Conservation (phyloP, 2,888 invertebrate genomes). For the Anarsia innoxiella region DNA sequence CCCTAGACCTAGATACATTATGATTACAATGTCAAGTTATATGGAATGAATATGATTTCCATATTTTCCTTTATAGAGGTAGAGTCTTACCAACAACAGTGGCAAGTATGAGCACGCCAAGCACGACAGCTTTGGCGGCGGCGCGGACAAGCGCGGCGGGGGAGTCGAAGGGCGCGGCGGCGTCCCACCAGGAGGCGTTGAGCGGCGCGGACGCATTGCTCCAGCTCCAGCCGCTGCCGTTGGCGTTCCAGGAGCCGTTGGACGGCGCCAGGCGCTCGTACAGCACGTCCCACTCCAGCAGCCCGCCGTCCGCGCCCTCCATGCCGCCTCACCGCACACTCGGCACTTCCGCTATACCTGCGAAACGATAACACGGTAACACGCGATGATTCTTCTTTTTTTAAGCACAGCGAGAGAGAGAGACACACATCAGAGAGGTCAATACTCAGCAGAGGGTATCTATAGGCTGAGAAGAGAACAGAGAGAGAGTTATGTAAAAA, state of each 20-base stretch:
- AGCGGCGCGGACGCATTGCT: slow-evolving; percentile 52
- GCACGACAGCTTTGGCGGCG: slow-evolving; percentile 74
- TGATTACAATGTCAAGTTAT: no score
- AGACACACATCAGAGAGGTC: no score
- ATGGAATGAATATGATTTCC: no score
- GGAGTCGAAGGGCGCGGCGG: slow-evolving; percentile 64
- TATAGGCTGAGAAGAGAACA: no score
- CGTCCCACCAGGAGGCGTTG: slow-evolving; percentile 57
- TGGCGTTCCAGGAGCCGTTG: slow-evolving; percentile 54
- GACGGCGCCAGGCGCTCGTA: slow-evolving; percentile 45
- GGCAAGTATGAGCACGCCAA: slow-evolving; percentile 77
- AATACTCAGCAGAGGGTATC: no score
- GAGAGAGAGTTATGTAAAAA: no score
- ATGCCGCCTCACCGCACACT: slow-evolving; percentile 62
- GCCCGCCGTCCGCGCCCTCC: slow-evolving; percentile 67
- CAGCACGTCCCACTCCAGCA: slow-evolving; percentile 62
- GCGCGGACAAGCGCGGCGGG: slow-evolving; percentile 75
- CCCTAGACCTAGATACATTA: no score
- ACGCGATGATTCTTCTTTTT: no score
- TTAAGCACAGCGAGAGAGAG: no score
- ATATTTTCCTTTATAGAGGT: background rate
- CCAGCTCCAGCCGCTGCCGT: slow-evolving; percentile 32
- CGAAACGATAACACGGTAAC: slow-evolving; percentile 15
- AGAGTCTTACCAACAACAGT: slow-evolving; percentile 75
- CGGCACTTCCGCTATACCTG: slow-evolving; percentile 47